Base-by-base conservation (phyloP, 1,140 invertebrate genomes). In the Musca domestica region DNA sequence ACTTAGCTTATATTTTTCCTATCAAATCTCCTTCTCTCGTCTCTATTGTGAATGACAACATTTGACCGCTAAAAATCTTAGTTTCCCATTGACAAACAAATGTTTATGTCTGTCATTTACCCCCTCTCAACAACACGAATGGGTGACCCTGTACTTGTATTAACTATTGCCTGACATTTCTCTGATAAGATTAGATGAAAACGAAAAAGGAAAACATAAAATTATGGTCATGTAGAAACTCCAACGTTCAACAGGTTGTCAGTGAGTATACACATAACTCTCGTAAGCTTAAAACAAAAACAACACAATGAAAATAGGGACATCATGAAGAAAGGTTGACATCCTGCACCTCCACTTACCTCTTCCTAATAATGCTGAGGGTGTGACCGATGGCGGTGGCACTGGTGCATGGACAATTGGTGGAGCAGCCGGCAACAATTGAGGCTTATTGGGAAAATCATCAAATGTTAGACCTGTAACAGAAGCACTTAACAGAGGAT, bases 381-480 rank as follows among this genome's bases (percentile, higher is more conserved):
- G 25, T 25, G 78, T 76, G 47, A 78, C 71, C 12, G 69, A 71
- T 54, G 69, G 74, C 5, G 76, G 68, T 12, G 76, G 74, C 1
- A 72, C 70, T 41, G 76, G 63, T 58, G 76, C 72, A 71, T 78
- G 76, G 34, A 76, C 74, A 68, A 78, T 74, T 17, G 77, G 77
- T 14, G 65, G 65, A 6, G 79, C 79, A 2, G 79, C 79, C 52
- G 79, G 79, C 61, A 81, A 67, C 34, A 81, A 70, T 20, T 77
- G 71, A 49, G 79, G 77, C 68, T 77, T 81, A 67, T 81, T 81
- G 65, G 76, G 77, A 52, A 81, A 81, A 64, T 81, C 79, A 61
- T 81, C 79, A 20, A 73, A 81, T 63, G 70, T 77, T 17, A 81
- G 64, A 46, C 77, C 77, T 41, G 79, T 81, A 23, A 81, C 79